Base-by-base conservation (phyloP, 2,797 vertebrate genomes). In the Odontamblyopus rebecca region DNA sequence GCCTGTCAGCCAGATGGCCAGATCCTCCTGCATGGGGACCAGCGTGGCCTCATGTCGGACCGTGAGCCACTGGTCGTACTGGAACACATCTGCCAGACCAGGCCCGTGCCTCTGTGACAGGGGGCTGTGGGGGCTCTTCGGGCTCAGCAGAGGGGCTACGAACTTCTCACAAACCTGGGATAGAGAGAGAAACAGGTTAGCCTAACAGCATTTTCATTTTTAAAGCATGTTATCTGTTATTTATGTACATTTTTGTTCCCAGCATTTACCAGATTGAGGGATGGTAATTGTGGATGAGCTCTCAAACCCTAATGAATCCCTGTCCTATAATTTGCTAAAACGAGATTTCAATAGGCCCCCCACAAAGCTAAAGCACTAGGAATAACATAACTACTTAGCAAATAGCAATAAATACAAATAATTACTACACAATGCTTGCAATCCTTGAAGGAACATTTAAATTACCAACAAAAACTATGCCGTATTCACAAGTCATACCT, bases 1-100 rank as follows among this genome's bases (percentile, higher is more conserved):
- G 70, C 95, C 91, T 5, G 90, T 95, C 8, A 99, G 91, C 98
- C 98, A 99, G 75, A 99, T 97, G 0, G 97, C 95, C 71, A 99
- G 92, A 61, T 99, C 98, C 79, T 99, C 98, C 74, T 96, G 96
- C 98, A 99, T 99, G 51, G 98, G 98, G 77, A 98, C 84, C 82
- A 99, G 83, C 0, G 95, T 95, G 71, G 97, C 98, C 79, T 97
- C 96, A 0, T 99, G 98, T 0, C 98, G 92, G 81, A 99, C 96
- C 0, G 96, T 89, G 81, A 99, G 91, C 98, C 98, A 99, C 23
- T 98, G 97, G 79, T 99, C 97, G 1, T 97, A 99, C 80, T 97
- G 95, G 75, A 93, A 95, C 63, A 99, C 97, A 0, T 99, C 94
- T 0, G 96, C 84, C 60, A 99, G 91, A 8, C 98, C 97, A 0